phyloP scores from a whole-genome alignment of 2,797 vertebrate species.

The Platyrinchus mystaceus region DNA sequence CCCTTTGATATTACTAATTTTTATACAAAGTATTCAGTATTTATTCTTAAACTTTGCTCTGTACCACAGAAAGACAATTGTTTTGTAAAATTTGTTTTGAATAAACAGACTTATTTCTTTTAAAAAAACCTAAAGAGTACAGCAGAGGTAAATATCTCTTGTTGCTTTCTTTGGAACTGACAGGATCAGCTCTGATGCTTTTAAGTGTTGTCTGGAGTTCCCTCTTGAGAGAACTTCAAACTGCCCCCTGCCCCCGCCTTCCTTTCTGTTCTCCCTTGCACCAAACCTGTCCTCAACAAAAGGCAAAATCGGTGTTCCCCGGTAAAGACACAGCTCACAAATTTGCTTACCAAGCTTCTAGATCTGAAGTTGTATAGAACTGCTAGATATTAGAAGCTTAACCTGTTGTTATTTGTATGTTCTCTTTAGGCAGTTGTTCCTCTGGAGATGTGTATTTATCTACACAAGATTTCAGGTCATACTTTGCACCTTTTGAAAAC shows the following conservation, averaged over 20 bases:
- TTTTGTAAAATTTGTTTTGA: slow-evolving; percentile 74
- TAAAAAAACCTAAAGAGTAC: not conserved
- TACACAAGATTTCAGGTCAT: not conserved
- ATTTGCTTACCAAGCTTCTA: not conserved
- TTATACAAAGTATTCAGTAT: slow-evolving; percentile 74
- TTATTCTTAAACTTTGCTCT: slow-evolving; percentile 74
- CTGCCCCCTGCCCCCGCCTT: rapidly evolving
- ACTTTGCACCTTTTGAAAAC: not conserved
- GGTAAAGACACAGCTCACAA: not conserved
- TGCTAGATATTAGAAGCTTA: not conserved
- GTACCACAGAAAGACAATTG: slow-evolving; percentile 58
- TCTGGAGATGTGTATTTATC: not conserved
- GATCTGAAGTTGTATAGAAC: not conserved
- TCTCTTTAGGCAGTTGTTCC: not conserved
- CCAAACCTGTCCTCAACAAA: not conserved
- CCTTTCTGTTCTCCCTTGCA: not conserved
- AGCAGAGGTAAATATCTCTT: not conserved
- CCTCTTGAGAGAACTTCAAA: not conserved
- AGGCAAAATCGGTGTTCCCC: not conserved
- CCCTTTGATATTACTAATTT: slow-evolving; percentile 72
- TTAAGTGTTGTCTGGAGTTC: not conserved
- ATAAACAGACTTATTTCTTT: slow-evolving; percentile 69
- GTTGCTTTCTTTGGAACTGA: slow-evolving; percentile 12
- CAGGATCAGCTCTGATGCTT: not conserved
- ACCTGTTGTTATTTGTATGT: not conserved